Evolutionary conservation across 1,140 invertebrate genomes (phyloP).

Genomic region (Helicoverpa armigera): DNA sequence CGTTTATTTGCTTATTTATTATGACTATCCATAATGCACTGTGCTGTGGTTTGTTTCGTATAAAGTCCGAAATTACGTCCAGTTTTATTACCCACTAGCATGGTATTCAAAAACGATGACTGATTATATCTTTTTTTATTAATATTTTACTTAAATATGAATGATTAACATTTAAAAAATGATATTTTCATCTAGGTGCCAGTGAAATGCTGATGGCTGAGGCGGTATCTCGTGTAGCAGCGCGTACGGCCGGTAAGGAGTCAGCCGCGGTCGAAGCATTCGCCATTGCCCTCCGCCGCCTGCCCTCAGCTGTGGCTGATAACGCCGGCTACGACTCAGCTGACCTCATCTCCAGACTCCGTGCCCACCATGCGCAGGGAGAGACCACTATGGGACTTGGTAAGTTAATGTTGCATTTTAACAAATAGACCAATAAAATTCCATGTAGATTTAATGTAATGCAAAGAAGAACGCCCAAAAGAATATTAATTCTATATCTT

Average conservation of each 20-base stretch:
- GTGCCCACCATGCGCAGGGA: conserved; percentile 95
- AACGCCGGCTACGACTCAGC: conserved; percentile 99
- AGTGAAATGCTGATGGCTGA: conserved; percentile 99
- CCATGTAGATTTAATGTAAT: background rate
- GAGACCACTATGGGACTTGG: conserved; percentile 93
- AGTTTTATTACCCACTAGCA: too few relatives aligned
- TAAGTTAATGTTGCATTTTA: conserved; percentile 77
- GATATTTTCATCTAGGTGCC: conserved; percentile 86
- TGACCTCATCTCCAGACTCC: conserved; percentile 95
- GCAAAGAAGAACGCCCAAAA: too few relatives aligned
- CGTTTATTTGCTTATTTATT: too few relatives aligned
- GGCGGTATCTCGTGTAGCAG: conserved; percentile 94
- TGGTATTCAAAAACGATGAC: too few relatives aligned
- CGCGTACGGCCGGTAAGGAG: conserved; percentile 98
- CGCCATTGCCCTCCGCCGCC: conserved; percentile 93
- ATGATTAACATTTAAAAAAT: background rate
- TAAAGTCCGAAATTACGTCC: too few relatives aligned
- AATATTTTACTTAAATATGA: background rate
- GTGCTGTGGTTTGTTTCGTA: background rate
- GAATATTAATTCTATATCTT: too few relatives aligned
- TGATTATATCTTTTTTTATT: background rate
- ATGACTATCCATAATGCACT: background rate
- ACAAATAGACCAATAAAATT: background rate
- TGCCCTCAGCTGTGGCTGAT: conserved; percentile 98
- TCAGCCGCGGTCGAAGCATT: conserved; percentile 99